Evolutionary conservation across 2,888 invertebrate genomes (phyloP), one percentile per base, ranked within the genome.

Genomic region (Amblyteles armatorius): DNA sequence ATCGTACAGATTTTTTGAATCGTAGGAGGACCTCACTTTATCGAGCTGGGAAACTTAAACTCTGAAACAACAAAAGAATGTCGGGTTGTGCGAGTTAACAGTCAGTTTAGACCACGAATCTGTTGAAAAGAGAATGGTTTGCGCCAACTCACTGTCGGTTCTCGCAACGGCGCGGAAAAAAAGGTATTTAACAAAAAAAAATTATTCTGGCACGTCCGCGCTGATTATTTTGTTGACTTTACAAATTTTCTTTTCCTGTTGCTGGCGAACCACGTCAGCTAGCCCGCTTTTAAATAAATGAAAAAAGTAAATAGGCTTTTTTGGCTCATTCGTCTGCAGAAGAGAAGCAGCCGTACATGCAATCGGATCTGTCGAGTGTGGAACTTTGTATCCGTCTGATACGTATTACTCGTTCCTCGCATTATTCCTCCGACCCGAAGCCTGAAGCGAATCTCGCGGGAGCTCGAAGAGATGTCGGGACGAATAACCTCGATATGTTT

Each of bases 341-440:
- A 82, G 84, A 86, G 86, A 88, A 78, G 67, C 67, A 55, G 55
- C 72, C 71, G 73, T 72, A 57, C 63, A 68, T 87, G 86, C 85
- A 89, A 91, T 91, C 89, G 91, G 92, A 92, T 92, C 90, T 88
- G 88, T 86, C 86, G 86, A 92, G 92, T 91, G 92, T 91, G 88
- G 89, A 92, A 89, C 87, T 88, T 81, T 92, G 91, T 92, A 90
- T 88, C 81, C 88, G 87, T 87, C 86, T 82, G 88, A 87, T 87
- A 83, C 77, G 85, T 16, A 68, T 85, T 87, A 83, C 55, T 73
- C 36, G 48, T 63, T 52, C 71, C 44, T 77, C 76, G 60, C 36
- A 52, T 77, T 77, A 33, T 67, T 79, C 57, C 40, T 65, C 57
- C 67, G 29, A 16, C 22, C 55, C 44, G 48, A 36, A 65, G 48